A percentile compares a stretch with the other conserved stretches of the same genome.
These are phyloP conservation scores for Drosophila birchii DNA, from an alignment of 2,888 invertebrate genomes.

Conservation along the genomic window DNA sequence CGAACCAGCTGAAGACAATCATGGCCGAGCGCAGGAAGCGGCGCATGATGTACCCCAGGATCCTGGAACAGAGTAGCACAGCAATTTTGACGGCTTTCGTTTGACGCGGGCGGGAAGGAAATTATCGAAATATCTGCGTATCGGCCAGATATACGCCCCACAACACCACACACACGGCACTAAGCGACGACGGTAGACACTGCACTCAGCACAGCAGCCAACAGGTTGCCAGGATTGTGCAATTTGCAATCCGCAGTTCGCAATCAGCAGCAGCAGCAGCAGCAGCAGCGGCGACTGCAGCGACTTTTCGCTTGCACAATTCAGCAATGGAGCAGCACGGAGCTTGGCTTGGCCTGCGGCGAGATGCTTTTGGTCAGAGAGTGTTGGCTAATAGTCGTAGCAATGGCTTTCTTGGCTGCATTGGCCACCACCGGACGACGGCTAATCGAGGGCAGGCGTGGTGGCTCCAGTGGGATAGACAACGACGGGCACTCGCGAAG, in stretches of 20 bases:
- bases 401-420: conserved; percentile 51
- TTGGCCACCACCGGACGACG: conserved; percentile 47
- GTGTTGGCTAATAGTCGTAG: conserved; percentile 67
- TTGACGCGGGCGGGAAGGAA: conserved; percentile 53
- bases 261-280: conserved; percentile 44
- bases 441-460: conserved; percentile 44
- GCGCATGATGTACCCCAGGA: conserved; percentile 87
- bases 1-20: conserved; percentile 86
- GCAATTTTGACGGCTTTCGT: conserved; percentile 84
- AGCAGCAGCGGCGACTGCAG: conserved; percentile 34
- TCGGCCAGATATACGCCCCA: conserved; percentile 49
- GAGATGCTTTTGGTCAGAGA: conserved; percentile 56
- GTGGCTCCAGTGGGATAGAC: conserved; percentile 37
- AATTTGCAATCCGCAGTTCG: conserved; percentile 70
- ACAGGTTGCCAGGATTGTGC: conserved; percentile 80
- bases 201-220: conserved; percentile 34
- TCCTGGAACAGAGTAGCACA: conserved; percentile 86
- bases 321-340: conserved; percentile 34
- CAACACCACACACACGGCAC: conserved; percentile 28
- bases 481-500: conserved; percentile 25
- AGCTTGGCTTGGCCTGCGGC: conserved; percentile 18
- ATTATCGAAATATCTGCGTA: conserved; percentile 32
- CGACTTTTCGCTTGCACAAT: conserved; percentile 67
- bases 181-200: conserved; percentile 9
- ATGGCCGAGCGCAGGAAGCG: conserved; percentile 87